Conservation (phyloP, 2,113 vertebrate genomes). For the Mobula birostris region DNA sequence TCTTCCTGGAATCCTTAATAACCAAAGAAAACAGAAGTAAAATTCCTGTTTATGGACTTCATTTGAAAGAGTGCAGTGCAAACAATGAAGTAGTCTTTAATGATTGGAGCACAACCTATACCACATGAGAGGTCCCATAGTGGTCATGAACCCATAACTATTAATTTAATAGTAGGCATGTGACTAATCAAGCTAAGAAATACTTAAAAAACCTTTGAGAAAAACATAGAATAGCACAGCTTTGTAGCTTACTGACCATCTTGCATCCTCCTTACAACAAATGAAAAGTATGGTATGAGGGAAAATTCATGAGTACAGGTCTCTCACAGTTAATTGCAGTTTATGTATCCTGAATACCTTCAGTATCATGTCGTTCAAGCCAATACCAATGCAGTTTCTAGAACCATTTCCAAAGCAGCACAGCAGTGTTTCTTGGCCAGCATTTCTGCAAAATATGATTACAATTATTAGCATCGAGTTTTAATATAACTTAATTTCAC, state of each 20-base stretch:
- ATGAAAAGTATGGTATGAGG: background rate
- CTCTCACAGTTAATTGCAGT: background rate
- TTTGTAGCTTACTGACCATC: background rate
- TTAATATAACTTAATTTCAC: conserved; percentile 5
- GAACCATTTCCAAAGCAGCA: conserved; percentile 33
- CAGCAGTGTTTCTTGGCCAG: conserved; percentile 25
- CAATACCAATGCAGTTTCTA: conserved; percentile 34
- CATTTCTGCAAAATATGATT: conserved; percentile 32
- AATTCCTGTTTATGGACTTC: background rate
- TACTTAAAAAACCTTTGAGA: background rate
- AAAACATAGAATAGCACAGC: background rate
- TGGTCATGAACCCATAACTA: background rate
- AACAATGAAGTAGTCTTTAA: background rate
- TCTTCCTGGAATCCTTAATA: background rate
- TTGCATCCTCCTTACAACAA: background rate
- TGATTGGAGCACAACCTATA: background rate
- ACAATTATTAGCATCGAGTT: background rate
- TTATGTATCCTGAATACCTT: conserved; percentile 19
- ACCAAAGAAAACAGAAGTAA: background rate
- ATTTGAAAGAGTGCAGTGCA: background rate
- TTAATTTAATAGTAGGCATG: background rate
- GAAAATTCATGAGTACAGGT: background rate
- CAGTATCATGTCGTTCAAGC: conserved; percentile 9
- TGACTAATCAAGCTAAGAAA: background rate
- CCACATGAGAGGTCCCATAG: no score